Percentiles rank a stretch among this genome's conserved stretches.
Conservation (phyloP, 92 coral and sea anemone species). For the Zoanthus solanderi region DNA sequence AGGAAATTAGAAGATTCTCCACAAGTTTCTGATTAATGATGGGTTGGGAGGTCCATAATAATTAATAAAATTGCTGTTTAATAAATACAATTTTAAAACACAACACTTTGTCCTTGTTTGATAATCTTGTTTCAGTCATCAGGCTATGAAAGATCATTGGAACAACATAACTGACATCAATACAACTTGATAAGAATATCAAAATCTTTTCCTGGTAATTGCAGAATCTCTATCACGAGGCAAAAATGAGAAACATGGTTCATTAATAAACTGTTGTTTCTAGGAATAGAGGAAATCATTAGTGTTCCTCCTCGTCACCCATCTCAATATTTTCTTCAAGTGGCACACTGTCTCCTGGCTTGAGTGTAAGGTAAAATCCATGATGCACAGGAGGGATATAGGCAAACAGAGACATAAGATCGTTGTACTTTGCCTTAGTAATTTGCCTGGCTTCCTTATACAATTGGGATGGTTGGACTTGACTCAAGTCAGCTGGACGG, state of each 20-base stretch:
- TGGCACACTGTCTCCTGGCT: conserved; percentile 41
- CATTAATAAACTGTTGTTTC: conserved; percentile 21
- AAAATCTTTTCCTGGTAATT: conserved; percentile 16
- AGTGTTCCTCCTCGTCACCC: conserved; percentile 41
- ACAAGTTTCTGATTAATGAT: no score
- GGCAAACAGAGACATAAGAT: conserved; percentile 56
- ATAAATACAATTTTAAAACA: conserved; percentile 26
- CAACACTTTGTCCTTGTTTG: conserved; percentile 14
- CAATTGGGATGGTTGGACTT: conserved; percentile 47
- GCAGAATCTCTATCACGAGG: conserved; percentile 29
- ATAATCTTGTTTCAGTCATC: conserved; percentile 35
- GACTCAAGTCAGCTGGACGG: conserved; percentile 47
- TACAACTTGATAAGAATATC: conserved; percentile 22
- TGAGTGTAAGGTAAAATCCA: conserved; percentile 57
- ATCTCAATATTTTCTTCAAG: conserved; percentile 27
- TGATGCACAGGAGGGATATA: conserved; percentile 67
- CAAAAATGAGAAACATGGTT: conserved; percentile 20
- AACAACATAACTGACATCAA: conserved; percentile 37
- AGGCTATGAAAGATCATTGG: conserved; percentile 34
- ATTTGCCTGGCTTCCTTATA: conserved; percentile 50
- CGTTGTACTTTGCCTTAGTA: conserved; percentile 61
- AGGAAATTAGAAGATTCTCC: no score
- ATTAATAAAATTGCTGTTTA: conserved; percentile 23
- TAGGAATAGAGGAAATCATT: conserved; percentile 21
- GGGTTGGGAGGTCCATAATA: background rate